phyloP scores from a whole-genome alignment of 2,113 vertebrate species.

The Sclerurus mexicanus region DNA sequence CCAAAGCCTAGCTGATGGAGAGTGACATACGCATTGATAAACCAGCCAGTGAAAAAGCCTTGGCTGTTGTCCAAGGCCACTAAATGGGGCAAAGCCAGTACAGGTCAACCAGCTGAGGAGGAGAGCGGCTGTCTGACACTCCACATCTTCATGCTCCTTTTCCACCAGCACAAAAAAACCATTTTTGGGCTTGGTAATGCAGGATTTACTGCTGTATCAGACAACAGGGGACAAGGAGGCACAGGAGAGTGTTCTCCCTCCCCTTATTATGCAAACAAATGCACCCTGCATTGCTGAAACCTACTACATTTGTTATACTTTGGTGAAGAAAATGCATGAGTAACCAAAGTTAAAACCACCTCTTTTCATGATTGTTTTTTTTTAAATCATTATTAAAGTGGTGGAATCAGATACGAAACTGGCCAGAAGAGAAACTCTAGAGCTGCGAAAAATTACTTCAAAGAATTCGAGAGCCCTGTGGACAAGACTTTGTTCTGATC shows the following conservation, averaged over 20 bases:
- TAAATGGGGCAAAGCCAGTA: not conserved
- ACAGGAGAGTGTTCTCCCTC: not conserved
- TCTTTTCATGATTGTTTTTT: not conserved
- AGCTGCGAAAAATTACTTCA: not conserved
- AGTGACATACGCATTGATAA: not conserved
- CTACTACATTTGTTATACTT: not conserved
- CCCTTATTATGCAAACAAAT: not conserved
- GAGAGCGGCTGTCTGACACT: not conserved
- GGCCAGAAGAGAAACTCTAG: not conserved
- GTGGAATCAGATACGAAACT: not conserved
- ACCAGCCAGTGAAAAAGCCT: not conserved
- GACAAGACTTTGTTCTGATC: not conserved
- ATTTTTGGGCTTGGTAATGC: not conserved
- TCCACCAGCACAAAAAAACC: not conserved
- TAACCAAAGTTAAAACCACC: not conserved
- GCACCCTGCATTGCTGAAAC: not conserved
- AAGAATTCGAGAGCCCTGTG: not conserved
- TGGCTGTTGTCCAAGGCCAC: not conserved
- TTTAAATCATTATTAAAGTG: not conserved
- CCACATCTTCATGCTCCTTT: not conserved
- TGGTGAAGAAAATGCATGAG: not conserved
- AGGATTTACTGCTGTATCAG: not conserved
- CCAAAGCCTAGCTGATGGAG: not conserved
- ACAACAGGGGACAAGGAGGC: not conserved
- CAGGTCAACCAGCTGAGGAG: not conserved